phyloP scores from a whole-genome alignment of 2,797 vertebrate genomes.

The Muraenolepis orangiensis region DNA sequence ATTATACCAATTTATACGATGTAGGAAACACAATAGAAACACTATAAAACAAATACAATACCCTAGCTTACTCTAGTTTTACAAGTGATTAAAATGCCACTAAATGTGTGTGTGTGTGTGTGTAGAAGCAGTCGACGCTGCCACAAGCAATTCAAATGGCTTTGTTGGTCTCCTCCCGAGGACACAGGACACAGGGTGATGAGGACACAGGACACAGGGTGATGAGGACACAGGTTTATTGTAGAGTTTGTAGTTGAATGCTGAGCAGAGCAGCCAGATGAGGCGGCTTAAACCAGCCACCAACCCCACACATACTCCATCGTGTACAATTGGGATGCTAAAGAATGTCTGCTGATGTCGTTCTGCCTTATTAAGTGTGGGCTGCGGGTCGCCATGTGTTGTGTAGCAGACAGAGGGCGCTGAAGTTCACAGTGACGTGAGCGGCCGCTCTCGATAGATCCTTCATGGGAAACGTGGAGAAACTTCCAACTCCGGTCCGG shows the following conservation, averaged over 20 bases:
- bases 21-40: not conserved
- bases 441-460: conserved; percentile 38
- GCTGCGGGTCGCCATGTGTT: conserved; percentile 29
- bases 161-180: too few relatives aligned
- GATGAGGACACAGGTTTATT: too few relatives aligned
- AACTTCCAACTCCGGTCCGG: conserved; percentile 42
- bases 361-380: conserved; percentile 34
- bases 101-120: not conserved
- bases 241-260: too few relatives aligned
- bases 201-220: too few relatives aligned
- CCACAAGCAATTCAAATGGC: too few relatives aligned
- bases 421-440: conserved; percentile 24
- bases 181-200: too few relatives aligned
- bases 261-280: too few relatives aligned
- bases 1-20: not conserved
- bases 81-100: not conserved
- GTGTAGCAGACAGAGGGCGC: conserved; percentile 11
- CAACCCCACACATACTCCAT: too few relatives aligned
- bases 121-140: too few relatives aligned
- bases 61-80: not conserved
- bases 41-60: not conserved
- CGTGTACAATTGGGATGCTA: too few relatives aligned
- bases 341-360: too few relatives aligned
- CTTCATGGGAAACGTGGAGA: conserved; percentile 41
- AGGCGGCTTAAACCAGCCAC: too few relatives aligned